Conservation (phyloP, 92 coral and sea anemone species). For the Scolanthus callimorphus region DNA sequence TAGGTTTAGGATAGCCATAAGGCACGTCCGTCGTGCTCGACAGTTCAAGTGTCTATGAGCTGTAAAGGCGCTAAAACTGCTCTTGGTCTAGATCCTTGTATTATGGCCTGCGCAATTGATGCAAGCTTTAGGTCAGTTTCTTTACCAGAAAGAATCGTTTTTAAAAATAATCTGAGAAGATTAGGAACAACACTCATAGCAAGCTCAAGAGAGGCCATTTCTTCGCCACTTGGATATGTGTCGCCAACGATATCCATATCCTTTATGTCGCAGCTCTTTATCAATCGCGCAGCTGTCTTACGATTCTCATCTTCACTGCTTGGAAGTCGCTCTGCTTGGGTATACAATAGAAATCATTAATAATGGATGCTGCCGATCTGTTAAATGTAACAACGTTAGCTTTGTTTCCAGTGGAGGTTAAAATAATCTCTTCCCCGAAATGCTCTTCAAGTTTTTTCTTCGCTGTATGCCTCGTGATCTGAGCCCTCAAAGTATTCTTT, state of each 20-base stretch:
- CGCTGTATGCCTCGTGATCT: constrained; percentile 5
- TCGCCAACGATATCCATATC: constrained; percentile 3
- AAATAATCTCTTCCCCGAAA: constrained; percentile 26
- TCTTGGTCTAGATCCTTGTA: too few relatives aligned
- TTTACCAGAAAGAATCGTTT: neutral
- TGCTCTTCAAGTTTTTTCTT: constrained; percentile 25
- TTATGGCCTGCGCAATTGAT: too few relatives aligned
- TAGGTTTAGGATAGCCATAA: too few relatives aligned
- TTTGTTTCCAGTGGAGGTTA: constrained; percentile 12
- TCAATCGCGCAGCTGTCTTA: constrained; percentile 15
- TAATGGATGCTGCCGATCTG: constrained; percentile 26
- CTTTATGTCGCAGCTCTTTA: constrained; percentile 7
- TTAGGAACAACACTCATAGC: constrained; percentile 5
- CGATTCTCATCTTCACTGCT: constrained; percentile 15
- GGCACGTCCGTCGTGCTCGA: too few relatives aligned
- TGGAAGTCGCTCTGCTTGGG: constrained; percentile 16
- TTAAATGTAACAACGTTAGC: constrained; percentile 36
- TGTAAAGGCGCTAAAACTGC: too few relatives aligned
- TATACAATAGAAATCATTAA: constrained; percentile 26
- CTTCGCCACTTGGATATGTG: constrained; percentile 1
- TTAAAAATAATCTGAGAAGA: constrained; percentile 3
- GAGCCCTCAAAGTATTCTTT: constrained; percentile 17
- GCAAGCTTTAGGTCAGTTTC: constrained; percentile 2
- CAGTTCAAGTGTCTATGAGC: too few relatives aligned
- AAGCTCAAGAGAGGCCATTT: neutral